phyloP scores from a whole-genome alignment of 2,797 vertebrate species.

The Microchirus variegatus region DNA sequence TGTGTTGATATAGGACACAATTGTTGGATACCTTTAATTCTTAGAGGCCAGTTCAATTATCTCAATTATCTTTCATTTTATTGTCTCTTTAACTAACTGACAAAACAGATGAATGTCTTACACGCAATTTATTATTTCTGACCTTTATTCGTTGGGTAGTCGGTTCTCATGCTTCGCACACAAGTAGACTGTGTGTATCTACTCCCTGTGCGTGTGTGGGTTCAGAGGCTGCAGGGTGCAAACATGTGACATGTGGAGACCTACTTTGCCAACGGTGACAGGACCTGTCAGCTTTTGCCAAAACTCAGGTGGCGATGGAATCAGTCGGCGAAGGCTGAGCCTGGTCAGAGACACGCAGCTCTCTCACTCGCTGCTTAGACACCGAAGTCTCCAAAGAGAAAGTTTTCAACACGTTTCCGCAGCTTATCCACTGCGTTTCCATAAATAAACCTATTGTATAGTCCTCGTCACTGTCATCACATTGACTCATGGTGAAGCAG shows the following conservation, averaged over 20 bases:
- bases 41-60: conserved; percentile 5
- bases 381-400: conserved; percentile 9
- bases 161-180: conserved; percentile 2
- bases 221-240: conserved; percentile 17
- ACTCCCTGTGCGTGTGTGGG: not conserved
- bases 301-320: conserved; percentile 54
- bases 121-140: not conserved
- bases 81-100: not conserved
- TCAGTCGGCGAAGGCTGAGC: conserved; percentile 38
- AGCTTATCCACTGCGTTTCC: conserved; percentile 20
- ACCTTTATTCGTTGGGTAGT: not conserved
- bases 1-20: conserved; percentile 7
- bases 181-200: not conserved
- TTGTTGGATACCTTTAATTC: not conserved
- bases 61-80: not conserved
- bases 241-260: conserved; percentile 50
- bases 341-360: conserved; percentile 15
- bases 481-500: conserved; percentile 1
- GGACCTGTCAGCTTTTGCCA: conserved; percentile 49
- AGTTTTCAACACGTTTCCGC: conserved; percentile 22
- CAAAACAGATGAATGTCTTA: not conserved
- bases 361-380: conserved; percentile 26
- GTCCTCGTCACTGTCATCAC: conserved; percentile 6
- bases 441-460: conserved; percentile 14
- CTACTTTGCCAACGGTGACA: conserved; percentile 57